These are phyloP conservation scores for Euproctis similis DNA, from an alignment of 2,888 invertebrate species.

Conservation along the genomic window DNA sequence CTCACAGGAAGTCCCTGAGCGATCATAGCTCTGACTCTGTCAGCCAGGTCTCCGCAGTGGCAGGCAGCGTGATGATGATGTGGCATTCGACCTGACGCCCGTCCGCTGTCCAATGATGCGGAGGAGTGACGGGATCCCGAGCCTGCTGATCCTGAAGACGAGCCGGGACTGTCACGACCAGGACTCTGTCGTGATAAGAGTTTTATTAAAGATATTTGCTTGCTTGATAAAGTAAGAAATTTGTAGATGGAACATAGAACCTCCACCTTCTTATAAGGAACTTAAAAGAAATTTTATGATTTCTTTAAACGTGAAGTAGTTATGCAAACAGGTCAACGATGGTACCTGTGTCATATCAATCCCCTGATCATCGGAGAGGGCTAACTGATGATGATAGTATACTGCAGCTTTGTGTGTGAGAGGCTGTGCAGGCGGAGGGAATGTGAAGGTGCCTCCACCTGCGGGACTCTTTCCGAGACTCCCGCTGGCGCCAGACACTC, in stretches of 20 bases:
- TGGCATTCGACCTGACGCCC: constrained; percentile 87
- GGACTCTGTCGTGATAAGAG: constrained; percentile 87
- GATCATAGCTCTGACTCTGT: constrained; percentile 78
- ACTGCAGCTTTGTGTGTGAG: constrained; percentile 85
- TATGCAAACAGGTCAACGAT: no score
- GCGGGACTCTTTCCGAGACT: constrained; percentile 79
- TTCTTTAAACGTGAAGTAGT: no score
- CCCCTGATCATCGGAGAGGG: constrained; percentile 90
- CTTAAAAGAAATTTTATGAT: no score
- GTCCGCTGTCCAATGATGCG: constrained; percentile 92
- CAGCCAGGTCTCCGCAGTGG: constrained; percentile 84
- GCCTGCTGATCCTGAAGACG: constrained; percentile 90
- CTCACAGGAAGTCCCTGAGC: constrained; percentile 84
- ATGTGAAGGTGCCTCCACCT: constrained; percentile 82
- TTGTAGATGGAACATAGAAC: no score
- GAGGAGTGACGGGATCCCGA: constrained; percentile 93
- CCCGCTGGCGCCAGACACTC: constrained; percentile 72
- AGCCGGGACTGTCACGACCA: constrained; percentile 94
- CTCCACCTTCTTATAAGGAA: no score
- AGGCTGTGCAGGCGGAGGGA: constrained; percentile 82
- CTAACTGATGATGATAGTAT: constrained; percentile 87
- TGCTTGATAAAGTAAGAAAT: no score
- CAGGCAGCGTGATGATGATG: constrained; percentile 86
- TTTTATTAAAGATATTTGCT: no score
- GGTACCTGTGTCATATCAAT: constrained; percentile 90